Evolutionary conservation across 2,888 invertebrate genomes (phyloP).

Genomic region (Apocheima hispidaria): DNA sequence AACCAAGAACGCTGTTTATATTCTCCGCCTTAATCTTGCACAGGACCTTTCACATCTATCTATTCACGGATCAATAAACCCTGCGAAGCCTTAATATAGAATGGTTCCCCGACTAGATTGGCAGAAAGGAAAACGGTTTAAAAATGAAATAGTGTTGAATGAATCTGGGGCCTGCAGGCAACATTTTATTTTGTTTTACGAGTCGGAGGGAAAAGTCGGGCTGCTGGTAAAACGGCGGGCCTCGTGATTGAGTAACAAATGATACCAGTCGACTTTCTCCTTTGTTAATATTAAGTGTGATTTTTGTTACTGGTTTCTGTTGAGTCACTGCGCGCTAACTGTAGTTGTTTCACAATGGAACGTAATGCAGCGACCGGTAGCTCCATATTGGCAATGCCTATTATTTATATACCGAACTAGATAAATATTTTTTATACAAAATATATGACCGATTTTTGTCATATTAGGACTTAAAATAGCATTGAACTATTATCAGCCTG

Average conservation of each 20-base stretch:
- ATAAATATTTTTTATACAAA: no score
- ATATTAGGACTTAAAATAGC: no score
- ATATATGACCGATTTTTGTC: no score
- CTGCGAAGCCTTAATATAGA: not conserved
- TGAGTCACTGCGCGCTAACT: constrained; percentile 34
- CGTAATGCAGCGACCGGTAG: constrained; percentile 11
- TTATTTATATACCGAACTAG: no score
- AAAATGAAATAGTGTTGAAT: constrained; percentile 34
- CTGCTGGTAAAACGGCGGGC: constrained; percentile 25
- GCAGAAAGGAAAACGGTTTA: constrained; percentile 28
- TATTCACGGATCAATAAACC: constrained; percentile 1
- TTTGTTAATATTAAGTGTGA: constrained; percentile 39
- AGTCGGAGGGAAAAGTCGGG: constrained; percentile 26
- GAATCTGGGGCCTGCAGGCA: constrained; percentile 27
- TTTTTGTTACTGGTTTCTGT: constrained; percentile 34
- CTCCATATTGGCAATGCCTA: not conserved
- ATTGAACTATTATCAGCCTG: no score
- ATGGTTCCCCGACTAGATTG: constrained; percentile 14
- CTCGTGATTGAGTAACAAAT: constrained; percentile 38
- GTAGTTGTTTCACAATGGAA: constrained; percentile 27
- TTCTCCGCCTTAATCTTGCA: no score
- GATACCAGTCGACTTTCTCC: constrained; percentile 39
- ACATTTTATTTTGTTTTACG: constrained; percentile 33
- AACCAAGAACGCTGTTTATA: not conserved
- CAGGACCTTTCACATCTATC: not conserved